Evolutionary conservation across 1,140 invertebrate genomes (phyloP), one percentile per base, ranked within the genome.

Genomic region (Macrotrachela quadricornifera): DNA sequence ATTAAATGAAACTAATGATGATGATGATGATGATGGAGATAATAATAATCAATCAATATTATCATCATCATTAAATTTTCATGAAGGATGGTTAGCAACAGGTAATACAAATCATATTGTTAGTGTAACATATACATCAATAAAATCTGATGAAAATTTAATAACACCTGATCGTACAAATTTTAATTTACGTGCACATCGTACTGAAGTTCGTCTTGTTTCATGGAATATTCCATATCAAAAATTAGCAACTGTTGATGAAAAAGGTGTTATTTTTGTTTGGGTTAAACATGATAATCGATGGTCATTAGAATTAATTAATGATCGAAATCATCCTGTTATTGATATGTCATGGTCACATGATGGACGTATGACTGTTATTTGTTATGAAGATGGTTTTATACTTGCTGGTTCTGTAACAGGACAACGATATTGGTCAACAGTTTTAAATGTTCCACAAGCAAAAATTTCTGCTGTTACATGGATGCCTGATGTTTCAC

Each of bases 191-290:
- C 76, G 90, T 58, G 91, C 90, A 45, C 92, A 97, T 71, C 77
- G 88, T 63, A 85, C 85, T 57, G 85, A 94, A 73, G 88, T 94
- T 73, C 75, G 74, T 52, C 71, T 94, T 39, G 88, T 95, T 16
- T 85, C 86, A 72, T 97, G 92, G 92, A 97, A 96, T 72, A 86
- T 91, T 69, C 86, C 90, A 0, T 96, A 95, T 69, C 88, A 95
- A 70, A 96, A 96, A 68, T 65, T 97, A 54, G 90, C 90, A 2
- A 91, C 88, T 8, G 96, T 90, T 71, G 92, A 96, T 73, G 85
- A 81, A 60, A 88, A 85, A 1, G 92, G 92, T 13, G 85, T 95
- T 36, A 96, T 96, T 61, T 97, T 95, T 69, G 87, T 97, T 6
- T 96, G 92, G 91, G 94, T 94, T 58, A 94, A 94, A 65, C 95